A percentile compares a stretch with the other conserved stretches of the same genome.
Evolutionary conservation across 2,888 invertebrate genomes (phyloP).

Genomic region (Tetrapedia diversipes): DNA sequence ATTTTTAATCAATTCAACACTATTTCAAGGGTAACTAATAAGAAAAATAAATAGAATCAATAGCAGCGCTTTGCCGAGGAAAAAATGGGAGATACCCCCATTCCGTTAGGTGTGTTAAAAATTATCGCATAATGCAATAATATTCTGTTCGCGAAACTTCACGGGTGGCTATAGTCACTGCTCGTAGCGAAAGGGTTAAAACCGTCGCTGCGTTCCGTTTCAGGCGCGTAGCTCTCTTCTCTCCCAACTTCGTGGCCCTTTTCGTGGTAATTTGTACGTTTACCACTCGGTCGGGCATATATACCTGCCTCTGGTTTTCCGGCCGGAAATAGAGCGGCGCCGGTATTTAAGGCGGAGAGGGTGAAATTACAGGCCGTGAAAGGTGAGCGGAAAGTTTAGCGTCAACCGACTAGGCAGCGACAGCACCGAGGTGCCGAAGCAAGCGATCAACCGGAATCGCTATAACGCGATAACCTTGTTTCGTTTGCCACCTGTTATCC

Average conservation of each 20-base stretch:
- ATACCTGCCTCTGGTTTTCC: slow-evolving; percentile 7
- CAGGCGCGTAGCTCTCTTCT: too few species aligned
- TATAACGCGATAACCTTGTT: slow-evolving; percentile 10
- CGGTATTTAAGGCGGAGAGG: slow-evolving; percentile 4
- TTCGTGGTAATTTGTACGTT: neutral
- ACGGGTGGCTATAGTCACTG: too few species aligned
- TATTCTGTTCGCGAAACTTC: too few species aligned
- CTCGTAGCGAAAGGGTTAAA: too few species aligned
- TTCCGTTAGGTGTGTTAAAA: too few species aligned
- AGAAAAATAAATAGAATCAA: too few species aligned
- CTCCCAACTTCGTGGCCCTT: neutral
- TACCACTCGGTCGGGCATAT: neutral
- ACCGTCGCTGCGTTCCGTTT: too few species aligned
- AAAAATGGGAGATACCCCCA: too few species aligned
- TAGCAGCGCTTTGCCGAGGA: too few species aligned
- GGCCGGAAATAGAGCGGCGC: slow-evolving; percentile 22
- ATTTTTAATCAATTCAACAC: too few species aligned
- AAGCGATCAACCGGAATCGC: slow-evolving; percentile 38
- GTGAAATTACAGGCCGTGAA: slow-evolving; percentile 37
- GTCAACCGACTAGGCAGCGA: slow-evolving; percentile 21
- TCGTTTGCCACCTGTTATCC: slow-evolving; percentile 46
- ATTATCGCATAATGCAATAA: too few species aligned
- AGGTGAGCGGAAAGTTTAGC: slow-evolving; percentile 1
- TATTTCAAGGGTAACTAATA: too few species aligned
- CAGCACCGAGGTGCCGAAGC: neutral